phyloP scores from a whole-genome alignment of 2,113 vertebrate species.

The Scomber colias region DNA sequence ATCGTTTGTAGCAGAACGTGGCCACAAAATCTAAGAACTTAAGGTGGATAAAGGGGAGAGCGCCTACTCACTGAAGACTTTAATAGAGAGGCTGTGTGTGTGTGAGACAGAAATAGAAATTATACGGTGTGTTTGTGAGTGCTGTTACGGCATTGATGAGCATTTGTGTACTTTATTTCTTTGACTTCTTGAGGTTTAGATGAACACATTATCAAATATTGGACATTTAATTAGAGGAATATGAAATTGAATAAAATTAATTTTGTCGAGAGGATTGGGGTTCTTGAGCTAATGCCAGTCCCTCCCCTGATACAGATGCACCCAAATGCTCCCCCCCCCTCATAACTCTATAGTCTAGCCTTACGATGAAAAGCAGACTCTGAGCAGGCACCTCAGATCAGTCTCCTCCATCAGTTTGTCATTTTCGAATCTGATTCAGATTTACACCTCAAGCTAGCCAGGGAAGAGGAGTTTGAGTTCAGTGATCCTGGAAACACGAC shows the following conservation, averaged over 20 bases:
- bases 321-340: not conserved
- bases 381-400: conserved; percentile 14
- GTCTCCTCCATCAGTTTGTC: conserved; percentile 11
- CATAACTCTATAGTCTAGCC: too few species aligned
- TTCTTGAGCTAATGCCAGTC: conserved; percentile 1
- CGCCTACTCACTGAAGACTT: not conserved
- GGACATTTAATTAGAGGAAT: conserved; percentile 17
- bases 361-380: not conserved
- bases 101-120: conserved; percentile 20
- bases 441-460: not conserved
- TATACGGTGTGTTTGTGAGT: conserved; percentile 24
- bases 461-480: not conserved
- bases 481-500: not conserved
- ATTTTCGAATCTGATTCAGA: conserved; percentile 27
- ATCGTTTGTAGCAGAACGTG: conserved; percentile 5
- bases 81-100: conserved; percentile 9
- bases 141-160: conserved; percentile 41
- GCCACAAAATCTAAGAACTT: conserved; percentile 4
- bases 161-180: conserved; percentile 23
- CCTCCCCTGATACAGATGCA: not conserved
- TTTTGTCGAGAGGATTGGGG: conserved; percentile 12
- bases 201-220: not conserved
- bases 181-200: conserved; percentile 23
- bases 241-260: conserved; percentile 3
- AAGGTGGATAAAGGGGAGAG: not conserved